Evolutionary conservation across 2,888 invertebrate genomes (phyloP), one percentile per base, ranked within the genome.

Genomic region (Idaea biselata): DNA sequence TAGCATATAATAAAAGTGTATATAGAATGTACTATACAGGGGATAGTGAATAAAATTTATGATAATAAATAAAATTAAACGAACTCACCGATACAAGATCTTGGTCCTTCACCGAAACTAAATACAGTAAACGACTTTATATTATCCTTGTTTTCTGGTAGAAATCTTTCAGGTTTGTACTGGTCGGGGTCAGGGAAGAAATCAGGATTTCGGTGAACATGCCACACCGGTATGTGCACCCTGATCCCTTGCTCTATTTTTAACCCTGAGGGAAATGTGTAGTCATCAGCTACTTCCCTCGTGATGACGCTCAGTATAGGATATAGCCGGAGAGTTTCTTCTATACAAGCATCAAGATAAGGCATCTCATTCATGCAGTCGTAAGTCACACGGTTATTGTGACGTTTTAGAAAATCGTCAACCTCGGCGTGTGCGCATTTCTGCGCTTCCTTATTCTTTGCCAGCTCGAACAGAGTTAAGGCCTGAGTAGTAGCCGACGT

Each of bases 21-120:
- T n/a, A n/a, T n/a, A n/a, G n/a, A n/a, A n/a, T n/a, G n/a, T n/a
- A n/a, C n/a, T n/a, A n/a, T n/a, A n/a, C n/a, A n/a, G n/a, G n/a
- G n/a, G n/a, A n/a, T n/a, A n/a, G n/a, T n/a, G n/a, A n/a, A n/a
- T n/a, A n/a, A n/a, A n/a, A n/a, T 25, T 25, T 3, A 25, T 25
- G 25, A 5, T 25, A 25, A 25, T 1, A 3, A 25, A 25, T 3
- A 25, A 55, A 14, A 17, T 16, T 7, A 17, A 55, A 17, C 16
- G 16, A 16, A 17, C 70, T 70, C 71, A 84, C 84, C 84, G 8
- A 84, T 74, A 56, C 84, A 84, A 63, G 69, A 65, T 60, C 84
- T 73, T 0, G 77, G 79, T 6, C 83, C 82, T 60, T 78, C 80
- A 11, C 83, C 83, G 62, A 84, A 83, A 0, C 82, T 82, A 5